These are phyloP conservation scores for Petrocephalus sullivani DNA, from an alignment of 2,797 vertebrate species.

Conservation along the genomic window DNA sequence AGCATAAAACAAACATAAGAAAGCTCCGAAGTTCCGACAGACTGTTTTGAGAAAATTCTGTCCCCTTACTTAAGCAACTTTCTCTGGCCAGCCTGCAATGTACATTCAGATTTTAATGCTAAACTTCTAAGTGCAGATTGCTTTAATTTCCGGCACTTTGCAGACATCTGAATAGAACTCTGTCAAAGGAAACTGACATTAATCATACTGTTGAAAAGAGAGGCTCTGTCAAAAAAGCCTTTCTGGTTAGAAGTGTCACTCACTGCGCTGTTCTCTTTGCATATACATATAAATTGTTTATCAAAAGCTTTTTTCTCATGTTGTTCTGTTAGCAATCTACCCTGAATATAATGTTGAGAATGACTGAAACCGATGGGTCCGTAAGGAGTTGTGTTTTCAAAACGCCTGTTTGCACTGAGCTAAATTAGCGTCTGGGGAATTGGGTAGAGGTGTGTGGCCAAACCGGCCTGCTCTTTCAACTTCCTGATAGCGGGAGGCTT, in stretches of 20 bases:
- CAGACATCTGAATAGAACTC: conserved; percentile 40
- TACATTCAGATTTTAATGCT: neutral
- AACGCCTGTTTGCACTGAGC: neutral
- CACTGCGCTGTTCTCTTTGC: neutral
- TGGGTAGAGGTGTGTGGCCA: neutral
- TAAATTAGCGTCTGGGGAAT: neutral
- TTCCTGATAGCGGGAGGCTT: conserved; percentile 28
- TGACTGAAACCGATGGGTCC: neutral
- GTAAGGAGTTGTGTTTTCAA: neutral
- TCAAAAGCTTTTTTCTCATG: neutral
- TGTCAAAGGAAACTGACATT: conserved; percentile 52
- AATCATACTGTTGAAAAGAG: conserved; percentile 30
- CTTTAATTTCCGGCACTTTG: conserved; percentile 2
- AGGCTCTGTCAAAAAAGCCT: neutral
- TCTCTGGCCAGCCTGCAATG: conserved; percentile 20
- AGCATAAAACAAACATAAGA: conserved; percentile 35
- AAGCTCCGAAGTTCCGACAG: conserved; percentile 48
- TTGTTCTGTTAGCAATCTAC: neutral
- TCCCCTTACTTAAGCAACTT: conserved; percentile 35
- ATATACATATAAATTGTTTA: conserved; percentile 5
- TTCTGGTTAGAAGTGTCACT: conserved; percentile 1
- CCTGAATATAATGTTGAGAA: neutral
- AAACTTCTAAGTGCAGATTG: conserved; percentile 19
- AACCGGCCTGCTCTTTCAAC: neutral
- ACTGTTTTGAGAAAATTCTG: conserved; percentile 43